Base-by-base conservation (phyloP, 2,113 vertebrate species). In the Periophthalmodon schlosseri region DNA sequence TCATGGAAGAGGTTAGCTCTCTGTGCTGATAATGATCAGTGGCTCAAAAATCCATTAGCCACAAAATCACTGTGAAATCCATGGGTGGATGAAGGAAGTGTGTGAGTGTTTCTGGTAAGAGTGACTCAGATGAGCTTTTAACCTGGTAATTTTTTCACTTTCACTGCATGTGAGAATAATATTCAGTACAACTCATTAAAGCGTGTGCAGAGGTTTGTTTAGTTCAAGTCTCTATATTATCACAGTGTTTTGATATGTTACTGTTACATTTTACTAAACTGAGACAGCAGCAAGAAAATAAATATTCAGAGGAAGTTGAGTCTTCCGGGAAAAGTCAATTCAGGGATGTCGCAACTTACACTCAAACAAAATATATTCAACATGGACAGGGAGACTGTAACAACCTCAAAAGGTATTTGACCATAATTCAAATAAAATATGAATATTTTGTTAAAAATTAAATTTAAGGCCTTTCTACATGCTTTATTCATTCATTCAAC, bases 51-150 rank as follows among this genome's bases (percentile, higher is more conserved):
- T 44, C 49, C 69, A 75, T 79, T 75, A 68, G 49, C 63, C 58
- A 10, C 23, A 20, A 24, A 46, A 9, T 15, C n/a, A 68, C 86
- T 86, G 77, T 75, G 86, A 85, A 85, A 87, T 88, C 81, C 71
- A 68, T 54, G 60, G 28, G 68, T 75, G 77, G 0, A 9, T 9
- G 0, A 24, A 21, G 87, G 87, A 87, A 91, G 61, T 44, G 46
- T 65, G 2, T n/a, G 11, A 52, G 71, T 58, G 68, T 33, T 90
- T 75, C 84, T 85, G 7, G 69, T 69, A 87, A 88, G 0, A 1
- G 1, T 89, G 81, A 87, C 57, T 89, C 89, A 28, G n/a, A 6
- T 5, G 34, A 65, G 63, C 33, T n/a, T n/a, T 39, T 86, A 83
- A 33, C 7, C 54, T n/a, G n/a, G 5, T 4, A 9, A 21, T 57